Base-by-base conservation (phyloP, 2,888 invertebrate genomes). In the Eilema caniola region DNA sequence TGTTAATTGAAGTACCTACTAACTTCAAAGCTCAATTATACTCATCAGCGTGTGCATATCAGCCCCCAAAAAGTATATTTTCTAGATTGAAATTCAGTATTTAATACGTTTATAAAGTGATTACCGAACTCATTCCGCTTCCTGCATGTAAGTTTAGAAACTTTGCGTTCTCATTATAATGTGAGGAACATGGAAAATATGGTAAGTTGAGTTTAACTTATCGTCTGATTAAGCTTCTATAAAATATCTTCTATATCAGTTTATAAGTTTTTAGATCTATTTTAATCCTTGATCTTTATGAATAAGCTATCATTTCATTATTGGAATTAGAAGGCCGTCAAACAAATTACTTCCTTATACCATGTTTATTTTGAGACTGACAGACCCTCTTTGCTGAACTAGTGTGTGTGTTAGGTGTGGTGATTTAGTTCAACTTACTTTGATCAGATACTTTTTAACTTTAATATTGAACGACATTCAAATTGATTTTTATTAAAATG, bases 121-220 rank as follows among this genome's bases (percentile, higher is more conserved):
- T 90, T 86, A 88, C 80, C 75, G 78, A 82, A 86, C 88, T 87
- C 80, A 84, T 86, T 83, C 74, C 78, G 77, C 80, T 83, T 64
- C 76, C 79, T 83, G 82, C 84, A 85, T 85, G 87, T 89, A 88
- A 88, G 87, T 87, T 85, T 86, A 83, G 81, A 83, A 92, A 91
- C 86, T 93, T 91, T 84, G 79, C 84, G 84, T 88, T 87, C 87
- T 90, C 89, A 85, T 90, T 90, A 89, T 84, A 88, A 87, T 83
- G 86, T 85, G 80, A 84, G 84, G 84, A 89, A 88, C 85, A 86
- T 80, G 86, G 85, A 88, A 89, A 91, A 90, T 89, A 90, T 89
- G 87, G 84, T 88, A 88, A 88, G 86, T 88, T 82, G 72, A 79
- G 83, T 89, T 84, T 84, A 85, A 89, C 88, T 89, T 86, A 85